Base-by-base conservation (phyloP, 2,888 invertebrate genomes). In the Eupithecia pulchellata region DNA sequence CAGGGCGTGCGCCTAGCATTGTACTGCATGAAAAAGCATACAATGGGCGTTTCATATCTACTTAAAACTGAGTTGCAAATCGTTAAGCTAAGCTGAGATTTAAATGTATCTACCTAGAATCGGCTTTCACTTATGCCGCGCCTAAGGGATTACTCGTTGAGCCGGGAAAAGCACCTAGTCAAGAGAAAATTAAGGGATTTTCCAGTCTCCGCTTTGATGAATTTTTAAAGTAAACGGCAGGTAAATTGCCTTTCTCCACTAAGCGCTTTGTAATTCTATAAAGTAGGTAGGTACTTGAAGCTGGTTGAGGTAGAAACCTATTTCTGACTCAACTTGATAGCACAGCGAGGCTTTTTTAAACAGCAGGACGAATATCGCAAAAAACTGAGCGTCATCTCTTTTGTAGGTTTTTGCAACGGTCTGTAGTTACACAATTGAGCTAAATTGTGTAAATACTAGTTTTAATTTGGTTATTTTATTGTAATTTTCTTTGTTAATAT, bases 41-140 rank as follows among this genome's bases (percentile, higher is more conserved):
- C 0, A 29, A 58, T 30, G 3, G 3, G 17, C 30, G 39, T 67
- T 67, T 67, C 47, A 60, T 52, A 60, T 67, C 64, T 52, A 52
- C 25, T 52, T 52, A 20, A 11, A 20, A 52, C 9, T 25, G 1
- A 20, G 20, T 52, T 52, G 25, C 52, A 52, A 25, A 25, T 52
- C 20, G 52, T 25, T 52, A 52, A 52, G 42, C 27, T 65, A 55
- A 71, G 64, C 68, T 20, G 32, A 63, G 66, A 69, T 77, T 77
- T 78, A 81, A 78, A 74, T 71, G 64, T 60, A 32, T n/a, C 47
- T 47, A 11, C 58, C 47, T 47, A 58, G 30, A 30, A 58, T 8
- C n/a, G 66, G 69, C n/a, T 72, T 60, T n/a, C 8, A 42, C n/a
- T 66, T 75, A 69, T 69, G 70, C 42, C 65, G 52, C 74, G 72